Percentiles rank a stretch among this genome's conserved stretches.
Conservation (phyloP, 1,140 invertebrate species). For the Achatina immaculata region DNA sequence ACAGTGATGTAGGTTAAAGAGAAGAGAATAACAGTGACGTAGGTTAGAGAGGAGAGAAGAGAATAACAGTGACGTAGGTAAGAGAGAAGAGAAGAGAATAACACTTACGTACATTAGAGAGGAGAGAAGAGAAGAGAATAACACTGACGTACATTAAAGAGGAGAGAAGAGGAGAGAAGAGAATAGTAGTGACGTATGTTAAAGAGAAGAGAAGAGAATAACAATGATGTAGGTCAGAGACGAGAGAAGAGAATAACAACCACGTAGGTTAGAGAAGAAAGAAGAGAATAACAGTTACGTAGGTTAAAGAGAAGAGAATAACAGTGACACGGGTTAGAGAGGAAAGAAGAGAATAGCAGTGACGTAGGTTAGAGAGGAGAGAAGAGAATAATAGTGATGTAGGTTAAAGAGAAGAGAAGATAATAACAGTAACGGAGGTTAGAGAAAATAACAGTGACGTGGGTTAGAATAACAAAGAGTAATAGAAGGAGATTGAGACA, state of each 20-base stretch:
- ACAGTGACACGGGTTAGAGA: too few relatives aligned
- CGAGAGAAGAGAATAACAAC: background rate
- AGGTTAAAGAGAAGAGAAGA: too few relatives aligned
- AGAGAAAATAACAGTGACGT: too few relatives aligned
- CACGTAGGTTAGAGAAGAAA: background rate
- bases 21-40: background rate
- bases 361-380: too few relatives aligned
- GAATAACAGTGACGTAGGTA: background rate
- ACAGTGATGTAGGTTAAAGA: background rate
- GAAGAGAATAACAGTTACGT: background rate
- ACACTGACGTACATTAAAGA: background rate
- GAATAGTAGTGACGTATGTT: background rate
- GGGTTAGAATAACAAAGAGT: too few relatives aligned
- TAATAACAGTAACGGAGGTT: too few relatives aligned
- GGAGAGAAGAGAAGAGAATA: background rate
- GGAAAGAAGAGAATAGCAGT: too few relatives aligned
- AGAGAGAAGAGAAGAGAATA: background rate
- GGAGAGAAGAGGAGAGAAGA: background rate
- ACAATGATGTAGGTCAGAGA: background rate
- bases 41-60: background rate
- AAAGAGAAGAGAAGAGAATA: background rate
- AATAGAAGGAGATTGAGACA: too few relatives aligned
- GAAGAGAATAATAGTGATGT: too few relatives aligned
- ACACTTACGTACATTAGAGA: background rate
- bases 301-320: background rate